Base-by-base conservation (phyloP, 2,113 vertebrate species). In the Urocolius indicus region DNA sequence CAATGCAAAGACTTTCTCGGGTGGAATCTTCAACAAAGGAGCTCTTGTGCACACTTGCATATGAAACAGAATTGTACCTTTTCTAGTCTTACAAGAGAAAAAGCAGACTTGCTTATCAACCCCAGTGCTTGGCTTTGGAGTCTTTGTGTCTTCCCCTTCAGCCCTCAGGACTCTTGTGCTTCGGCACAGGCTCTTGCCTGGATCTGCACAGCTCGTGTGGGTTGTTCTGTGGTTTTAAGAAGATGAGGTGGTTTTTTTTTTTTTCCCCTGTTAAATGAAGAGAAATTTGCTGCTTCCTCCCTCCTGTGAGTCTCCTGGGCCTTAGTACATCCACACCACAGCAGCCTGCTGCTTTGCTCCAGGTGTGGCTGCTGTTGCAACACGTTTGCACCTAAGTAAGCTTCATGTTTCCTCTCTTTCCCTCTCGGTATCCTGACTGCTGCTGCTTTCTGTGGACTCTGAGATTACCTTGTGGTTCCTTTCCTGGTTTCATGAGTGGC, bases 1-100 rank as follows among this genome's bases (percentile, higher is more conserved):
- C 85, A 67, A 84, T 89, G 91, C 93, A 87, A 84, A 93, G 74
- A 94, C 26, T 92, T 92, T 87, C 61, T 91, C 91, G 82, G 89
- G 36, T 61, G 48, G 62, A 76, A 75, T 87, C 87, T 73, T 57
- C 84, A 61, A 87, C 61, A 95, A 89, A 72, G 0, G 13, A 94
- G 87, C 84, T 81, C 57, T 89, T 89, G 84, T 93, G 87, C 93
- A 78, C 91, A 63, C 84, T 67, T 48, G 84, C 87, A 34, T 91
- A 57, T 61, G 67, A 81, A 87, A 79, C 58, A 62, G 77, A 84
- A 91, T 5, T 96, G 93, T 94, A 94, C 17, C 0, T 96, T 94
- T 95, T 94, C 91, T 94, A 95, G 84, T 94, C 93, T 67, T 34
- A 52, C 85, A 88, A 81, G 81, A 88, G 54, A 77, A 88, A 93